Evolutionary conservation across 2,113 vertebrate species (phyloP).

Genomic region (Morone saxatilis): DNA sequence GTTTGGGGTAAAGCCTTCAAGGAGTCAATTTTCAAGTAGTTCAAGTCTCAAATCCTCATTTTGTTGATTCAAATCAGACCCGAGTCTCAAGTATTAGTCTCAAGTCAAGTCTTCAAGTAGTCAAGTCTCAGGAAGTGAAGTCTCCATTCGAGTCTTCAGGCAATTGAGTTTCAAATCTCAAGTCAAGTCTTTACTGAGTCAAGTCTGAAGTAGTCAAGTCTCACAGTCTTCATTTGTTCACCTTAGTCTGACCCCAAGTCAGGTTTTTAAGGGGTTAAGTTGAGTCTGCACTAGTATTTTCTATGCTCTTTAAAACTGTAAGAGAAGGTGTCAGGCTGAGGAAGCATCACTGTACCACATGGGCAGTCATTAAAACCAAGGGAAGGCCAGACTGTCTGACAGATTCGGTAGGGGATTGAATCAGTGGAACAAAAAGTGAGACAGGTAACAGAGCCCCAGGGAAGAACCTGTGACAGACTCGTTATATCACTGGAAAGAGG

Average conservation of each 20-base stretch:
- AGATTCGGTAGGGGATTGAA: conserved; percentile 33
- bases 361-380: conserved; percentile 33
- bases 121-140: background rate
- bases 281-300: background rate
- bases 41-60: background rate
- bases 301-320: background rate
- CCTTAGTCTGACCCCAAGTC: too few species aligned
- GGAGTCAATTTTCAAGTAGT: background rate
- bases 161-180: background rate
- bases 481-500: conserved; percentile 58
- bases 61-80: too few species aligned
- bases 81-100: background rate
- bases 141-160: background rate
- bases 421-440: conserved; percentile 43
- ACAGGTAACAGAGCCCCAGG: conserved; percentile 53
- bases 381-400: conserved; percentile 37
- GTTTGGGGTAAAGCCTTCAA: background rate
- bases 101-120: background rate
- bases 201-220: background rate
- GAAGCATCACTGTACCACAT: background rate
- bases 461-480: conserved; percentile 50
- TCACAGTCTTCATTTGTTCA: background rate
- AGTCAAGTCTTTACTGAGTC: background rate
- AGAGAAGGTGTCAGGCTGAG: conserved; percentile 16
- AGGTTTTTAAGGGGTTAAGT: background rate